A percentile compares a stretch with the other conserved stretches of the same genome.
Conservation (phyloP, 2,888 invertebrate species). For the Apotomis turbidana region DNA sequence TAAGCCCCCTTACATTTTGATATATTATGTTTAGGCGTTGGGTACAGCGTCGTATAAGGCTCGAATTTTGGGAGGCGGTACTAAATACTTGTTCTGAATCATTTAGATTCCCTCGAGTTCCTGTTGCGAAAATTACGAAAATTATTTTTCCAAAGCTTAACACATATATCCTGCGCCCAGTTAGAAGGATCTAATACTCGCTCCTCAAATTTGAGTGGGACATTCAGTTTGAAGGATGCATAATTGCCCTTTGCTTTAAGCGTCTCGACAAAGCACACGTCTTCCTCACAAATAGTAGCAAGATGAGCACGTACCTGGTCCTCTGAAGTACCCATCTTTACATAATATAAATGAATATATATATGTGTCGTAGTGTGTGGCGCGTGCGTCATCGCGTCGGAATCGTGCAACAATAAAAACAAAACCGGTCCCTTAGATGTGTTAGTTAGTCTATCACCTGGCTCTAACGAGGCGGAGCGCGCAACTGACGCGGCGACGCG, state of each 20-base stretch:
- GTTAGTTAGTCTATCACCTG: too few species aligned
- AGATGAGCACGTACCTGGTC: background rate
- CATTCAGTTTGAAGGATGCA: background rate
- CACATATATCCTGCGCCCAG: background rate
- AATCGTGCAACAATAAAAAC: too few species aligned
- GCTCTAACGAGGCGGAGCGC: too few species aligned
- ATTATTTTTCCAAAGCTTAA: background rate
- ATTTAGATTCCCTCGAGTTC: too few species aligned
- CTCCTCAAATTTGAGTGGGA: background rate
- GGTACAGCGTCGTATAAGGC: background rate
- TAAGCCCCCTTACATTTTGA: background rate
- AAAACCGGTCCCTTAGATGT: too few species aligned
- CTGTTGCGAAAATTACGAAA: too few species aligned
- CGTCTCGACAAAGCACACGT: background rate
- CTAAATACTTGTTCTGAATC: too few species aligned
- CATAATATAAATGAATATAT: background rate
- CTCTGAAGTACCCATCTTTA: background rate
- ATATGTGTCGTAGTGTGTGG: too few species aligned
- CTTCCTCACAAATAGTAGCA: background rate
- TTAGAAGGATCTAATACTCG: background rate
- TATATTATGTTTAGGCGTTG: background rate
- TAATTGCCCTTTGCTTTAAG: slow-evolving; percentile 5
- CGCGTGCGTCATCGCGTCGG: too few species aligned
- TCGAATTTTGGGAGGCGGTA: too few species aligned
- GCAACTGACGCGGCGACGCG: too few species aligned